A percentile compares a stretch with the other conserved stretches of the same genome.
Conservation (phyloP, 2,797 vertebrate genomes). For the Anomalospiza imberbis region DNA sequence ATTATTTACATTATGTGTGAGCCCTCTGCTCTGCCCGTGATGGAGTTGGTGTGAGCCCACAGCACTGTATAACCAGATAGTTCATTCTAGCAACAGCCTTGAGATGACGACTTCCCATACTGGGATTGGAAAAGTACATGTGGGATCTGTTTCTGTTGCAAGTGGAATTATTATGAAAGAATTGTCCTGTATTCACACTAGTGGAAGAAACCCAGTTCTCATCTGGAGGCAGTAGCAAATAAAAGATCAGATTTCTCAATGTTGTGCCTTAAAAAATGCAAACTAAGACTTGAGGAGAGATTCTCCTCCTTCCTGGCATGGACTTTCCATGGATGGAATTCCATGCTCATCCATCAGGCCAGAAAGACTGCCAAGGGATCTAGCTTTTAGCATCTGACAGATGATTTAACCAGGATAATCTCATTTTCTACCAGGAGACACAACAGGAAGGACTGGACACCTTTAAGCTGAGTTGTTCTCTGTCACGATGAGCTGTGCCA, state of each 20-base stretch:
- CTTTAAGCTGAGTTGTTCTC: not conserved
- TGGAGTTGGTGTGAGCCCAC: not conserved
- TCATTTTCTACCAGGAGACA: not conserved
- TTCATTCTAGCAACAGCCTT: not conserved
- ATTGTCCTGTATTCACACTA: not conserved
- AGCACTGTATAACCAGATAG: not conserved
- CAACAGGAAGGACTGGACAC: not conserved
- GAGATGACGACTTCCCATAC: not conserved
- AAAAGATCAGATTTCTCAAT: not conserved
- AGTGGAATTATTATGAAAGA: not conserved
- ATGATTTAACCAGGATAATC: not conserved
- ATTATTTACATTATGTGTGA: not conserved
- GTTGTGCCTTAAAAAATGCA: not conserved
- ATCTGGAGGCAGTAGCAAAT: not conserved
- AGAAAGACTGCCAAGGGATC: not conserved
- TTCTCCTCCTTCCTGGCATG: not conserved
- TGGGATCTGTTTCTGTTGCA: not conserved
- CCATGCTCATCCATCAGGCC: not conserved
- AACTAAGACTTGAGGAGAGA: not conserved
- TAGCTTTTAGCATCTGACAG: not conserved
- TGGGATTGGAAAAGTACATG: rapidly evolving
- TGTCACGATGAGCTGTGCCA: not conserved
- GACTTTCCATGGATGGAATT: not conserved
- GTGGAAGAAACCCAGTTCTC: not conserved
- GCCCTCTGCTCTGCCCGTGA: not conserved